Evolutionary conservation across 2,888 invertebrate genomes (phyloP), one percentile per base, ranked within the genome.

Genomic region (Leuctra nigra): DNA sequence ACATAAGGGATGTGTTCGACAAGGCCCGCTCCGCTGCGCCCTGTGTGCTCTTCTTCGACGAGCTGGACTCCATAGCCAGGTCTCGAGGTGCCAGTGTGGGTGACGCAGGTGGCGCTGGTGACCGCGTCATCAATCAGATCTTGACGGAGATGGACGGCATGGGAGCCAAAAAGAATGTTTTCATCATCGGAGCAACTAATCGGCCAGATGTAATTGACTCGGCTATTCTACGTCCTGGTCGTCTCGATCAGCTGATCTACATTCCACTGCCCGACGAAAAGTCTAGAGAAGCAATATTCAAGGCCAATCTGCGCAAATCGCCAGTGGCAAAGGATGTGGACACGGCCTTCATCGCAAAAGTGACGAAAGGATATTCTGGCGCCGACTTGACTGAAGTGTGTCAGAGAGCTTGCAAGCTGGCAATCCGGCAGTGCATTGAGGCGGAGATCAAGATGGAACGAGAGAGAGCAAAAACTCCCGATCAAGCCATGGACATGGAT

Each of bases 101-200:
- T 22, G 98, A 99, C 77, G 98, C 96, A 41, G 97, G 98, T 64
- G 96, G 95, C 59, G 98, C 99, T 38, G 97, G 98, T 1, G 99
- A 99, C 77, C 82, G 99, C 63, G 99, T 99, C 60, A 99, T 99
- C 73, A 99, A 99, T 78, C 99, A 99, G 79, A 94, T 99, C 68
- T 81, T 99, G 57, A 99, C 99, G 1, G 99, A 99, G 79, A 99
- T 99, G 99, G 99, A 99, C 73, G 99, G 99, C 68, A 99, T 99
- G 98, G 95, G 95, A 35, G 91, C 96, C 25, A 99, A 99, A 80
- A 99, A 99, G 76, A 99, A 99, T 72, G 99, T 99, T 20, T 99
- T 99, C 73, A 99, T 99, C 65, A 99, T 99, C 72, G 99, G 99
- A 71, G 87, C 91, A 63, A 94, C 94, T 61, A 94, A 93, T 77